phyloP scores from a whole-genome alignment of 2,888 invertebrate genomes.

The Melanostoma scalare region DNA sequence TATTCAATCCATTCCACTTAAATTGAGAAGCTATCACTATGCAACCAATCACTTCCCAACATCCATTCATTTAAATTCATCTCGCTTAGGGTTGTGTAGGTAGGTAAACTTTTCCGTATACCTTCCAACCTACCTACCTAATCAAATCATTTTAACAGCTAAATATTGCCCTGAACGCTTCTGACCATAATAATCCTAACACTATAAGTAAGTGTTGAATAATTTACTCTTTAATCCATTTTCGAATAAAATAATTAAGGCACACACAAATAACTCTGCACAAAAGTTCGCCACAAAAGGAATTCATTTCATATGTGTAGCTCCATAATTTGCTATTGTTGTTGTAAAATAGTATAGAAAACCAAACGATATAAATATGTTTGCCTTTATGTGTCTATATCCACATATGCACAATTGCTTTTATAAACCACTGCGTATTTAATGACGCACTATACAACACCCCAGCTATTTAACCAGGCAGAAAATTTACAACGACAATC shows the following conservation, averaged over 20 bases:
- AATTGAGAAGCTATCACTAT: too few species aligned
- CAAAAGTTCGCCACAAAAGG: slow-evolving; percentile 22
- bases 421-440: slow-evolving; percentile 70
- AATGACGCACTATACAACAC: slow-evolving; percentile 69
- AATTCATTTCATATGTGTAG: slow-evolving; percentile 1
- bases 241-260: slow-evolving; percentile 38
- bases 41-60: too few species aligned
- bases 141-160: too few species aligned
- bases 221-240: slow-evolving; percentile 27
- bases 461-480: slow-evolving; percentile 66
- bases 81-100: too few species aligned
- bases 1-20: too few species aligned
- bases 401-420: slow-evolving; percentile 61
- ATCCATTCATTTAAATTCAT: too few species aligned
- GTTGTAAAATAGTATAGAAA: slow-evolving; percentile 32
- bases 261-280: slow-evolving; percentile 27
- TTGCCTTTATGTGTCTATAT: slow-evolving; percentile 36
- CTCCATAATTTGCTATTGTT: neutral
- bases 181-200: slow-evolving; percentile 11
- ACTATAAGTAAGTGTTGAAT: slow-evolving; percentile 34
- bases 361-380: slow-evolving; percentile 55
- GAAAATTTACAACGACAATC: slow-evolving; percentile 70
- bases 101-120: too few species aligned
- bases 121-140: too few species aligned
- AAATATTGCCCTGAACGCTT: too few species aligned